phyloP scores from a whole-genome alignment of 2,888 invertebrate genomes.

The Sminthurinus aureus region DNA sequence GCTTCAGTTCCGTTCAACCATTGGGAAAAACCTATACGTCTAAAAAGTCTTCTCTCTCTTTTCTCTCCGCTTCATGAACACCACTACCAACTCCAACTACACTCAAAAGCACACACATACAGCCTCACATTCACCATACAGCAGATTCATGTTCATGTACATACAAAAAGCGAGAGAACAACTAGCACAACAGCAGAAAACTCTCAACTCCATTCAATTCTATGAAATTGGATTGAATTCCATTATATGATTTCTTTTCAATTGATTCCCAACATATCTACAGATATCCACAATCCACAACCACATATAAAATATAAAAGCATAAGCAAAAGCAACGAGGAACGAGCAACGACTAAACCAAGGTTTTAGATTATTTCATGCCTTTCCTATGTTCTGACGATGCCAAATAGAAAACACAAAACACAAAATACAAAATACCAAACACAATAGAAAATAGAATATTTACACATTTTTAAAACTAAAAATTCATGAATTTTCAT shows the following conservation, averaged over 20 bases:
- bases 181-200: conserved; percentile 22
- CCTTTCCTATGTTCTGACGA: too few relatives aligned
- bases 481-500: too few relatives aligned
- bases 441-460: too few relatives aligned
- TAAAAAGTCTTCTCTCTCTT: conserved; percentile 41
- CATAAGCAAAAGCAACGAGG: too few relatives aligned
- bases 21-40: conserved; percentile 37
- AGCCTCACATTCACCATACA: neutral
- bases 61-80: conserved; percentile 33
- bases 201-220: conserved; percentile 38
- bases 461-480: too few relatives aligned
- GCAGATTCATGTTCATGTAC: neutral
- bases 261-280: conserved; percentile 39
- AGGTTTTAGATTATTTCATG: too few relatives aligned
- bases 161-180: neutral
- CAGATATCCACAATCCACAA: neutral
- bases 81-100: conserved; percentile 21
- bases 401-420: too few relatives aligned
- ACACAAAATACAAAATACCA: too few relatives aligned
- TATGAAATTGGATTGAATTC: conserved; percentile 45
- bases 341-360: too few relatives aligned
- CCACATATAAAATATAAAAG: neutral
- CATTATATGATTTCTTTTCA: conserved; percentile 49
- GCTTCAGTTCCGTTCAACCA: conserved; percentile 49
- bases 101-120: neutral